These are phyloP conservation scores for Anolis carolinensis DNA, from an alignment of 2,113 vertebrate genomes.

Conservation along the genomic window DNA sequence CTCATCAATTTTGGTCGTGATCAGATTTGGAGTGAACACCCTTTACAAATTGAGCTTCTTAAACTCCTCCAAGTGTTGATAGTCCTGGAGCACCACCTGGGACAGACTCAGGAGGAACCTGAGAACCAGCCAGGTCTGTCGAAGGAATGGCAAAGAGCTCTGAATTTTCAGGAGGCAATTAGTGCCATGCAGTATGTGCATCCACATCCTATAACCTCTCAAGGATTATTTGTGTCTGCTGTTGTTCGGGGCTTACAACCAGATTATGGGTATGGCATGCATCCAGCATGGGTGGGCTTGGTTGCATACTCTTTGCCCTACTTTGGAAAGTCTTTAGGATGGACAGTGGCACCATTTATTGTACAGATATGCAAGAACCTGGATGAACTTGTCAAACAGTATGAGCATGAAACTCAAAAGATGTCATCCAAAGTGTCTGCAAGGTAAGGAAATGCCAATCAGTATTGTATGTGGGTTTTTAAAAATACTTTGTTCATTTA, in stretches of 20 bases:
- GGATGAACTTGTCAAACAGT: constrained; percentile 90
- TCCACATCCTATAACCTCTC: constrained; percentile 91
- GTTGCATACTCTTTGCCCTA: constrained; percentile 88
- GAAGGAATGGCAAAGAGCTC: constrained; percentile 90
- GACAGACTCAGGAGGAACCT: constrained; percentile 71
- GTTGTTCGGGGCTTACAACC: constrained; percentile 90
- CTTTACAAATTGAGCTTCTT: constrained; percentile 91
- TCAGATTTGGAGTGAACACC: constrained; percentile 89
- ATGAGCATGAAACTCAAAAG: constrained; percentile 86
- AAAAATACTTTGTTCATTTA: not conserved
- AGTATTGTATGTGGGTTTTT: not conserved
- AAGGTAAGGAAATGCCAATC: constrained; percentile 74
- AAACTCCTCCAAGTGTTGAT: constrained; percentile 93
- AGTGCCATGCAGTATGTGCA: constrained; percentile 87
- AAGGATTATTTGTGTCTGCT: constrained; percentile 92
- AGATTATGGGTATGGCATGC: constrained; percentile 91
- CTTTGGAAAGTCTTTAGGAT: constrained; percentile 90
- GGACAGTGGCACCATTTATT: constrained; percentile 90
- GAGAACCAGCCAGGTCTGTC: constrained; percentile 80
- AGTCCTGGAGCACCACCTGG: constrained; percentile 87
- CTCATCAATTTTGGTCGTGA: constrained; percentile 86
- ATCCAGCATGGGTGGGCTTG: constrained; percentile 91
- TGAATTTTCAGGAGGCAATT: constrained; percentile 93
- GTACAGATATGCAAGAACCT: constrained; percentile 94
- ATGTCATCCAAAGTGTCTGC: constrained; percentile 74